Evolutionary conservation across 2,888 invertebrate genomes (phyloP).

Genomic region (Cheilosia variabilis): DNA sequence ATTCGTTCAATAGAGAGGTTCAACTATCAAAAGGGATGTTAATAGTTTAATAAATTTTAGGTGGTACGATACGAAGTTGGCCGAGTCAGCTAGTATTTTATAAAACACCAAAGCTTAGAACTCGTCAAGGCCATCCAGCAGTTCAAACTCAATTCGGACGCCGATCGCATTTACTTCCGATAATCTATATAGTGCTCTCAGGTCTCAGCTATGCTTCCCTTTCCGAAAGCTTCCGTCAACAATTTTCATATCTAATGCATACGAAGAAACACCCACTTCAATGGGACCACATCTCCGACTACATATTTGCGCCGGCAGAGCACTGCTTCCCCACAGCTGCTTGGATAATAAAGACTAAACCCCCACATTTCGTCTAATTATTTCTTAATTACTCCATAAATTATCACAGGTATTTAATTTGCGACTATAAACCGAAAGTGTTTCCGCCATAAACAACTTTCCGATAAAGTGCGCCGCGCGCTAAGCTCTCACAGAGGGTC

Average conservation of each 20-base stretch:
- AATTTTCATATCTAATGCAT: slow-evolving; percentile 15
- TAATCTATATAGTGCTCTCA: too few species aligned
- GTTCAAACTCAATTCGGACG: background rate
- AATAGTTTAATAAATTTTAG: too few species aligned
- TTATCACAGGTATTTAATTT: slow-evolving; percentile 70
- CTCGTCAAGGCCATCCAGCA: too few species aligned
- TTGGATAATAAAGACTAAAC: slow-evolving; percentile 51
- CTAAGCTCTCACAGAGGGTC: slow-evolving; percentile 27
- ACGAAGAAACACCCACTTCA: slow-evolving; percentile 1
- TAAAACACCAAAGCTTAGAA: too few species aligned
- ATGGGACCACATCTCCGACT: slow-evolving; percentile 22
- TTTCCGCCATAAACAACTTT: slow-evolving; percentile 63
- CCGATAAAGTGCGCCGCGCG: slow-evolving; percentile 32
- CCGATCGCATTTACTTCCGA: background rate
- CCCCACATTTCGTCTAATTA: slow-evolving; percentile 58
- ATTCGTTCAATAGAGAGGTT: too few species aligned
- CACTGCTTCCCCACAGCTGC: slow-evolving; percentile 39
- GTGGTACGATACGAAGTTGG: too few species aligned
- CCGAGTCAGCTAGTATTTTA: too few species aligned
- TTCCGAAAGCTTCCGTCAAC: background rate
- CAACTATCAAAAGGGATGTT: too few species aligned
- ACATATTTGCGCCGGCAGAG: slow-evolving; percentile 43
- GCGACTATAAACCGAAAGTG: slow-evolving; percentile 59
- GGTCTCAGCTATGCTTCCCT: background rate
- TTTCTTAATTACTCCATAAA: slow-evolving; percentile 66